Evolutionary conservation across 2,797 vertebrate species (phyloP).

Genomic region (Paratrypauchen microcephalus): DNA sequence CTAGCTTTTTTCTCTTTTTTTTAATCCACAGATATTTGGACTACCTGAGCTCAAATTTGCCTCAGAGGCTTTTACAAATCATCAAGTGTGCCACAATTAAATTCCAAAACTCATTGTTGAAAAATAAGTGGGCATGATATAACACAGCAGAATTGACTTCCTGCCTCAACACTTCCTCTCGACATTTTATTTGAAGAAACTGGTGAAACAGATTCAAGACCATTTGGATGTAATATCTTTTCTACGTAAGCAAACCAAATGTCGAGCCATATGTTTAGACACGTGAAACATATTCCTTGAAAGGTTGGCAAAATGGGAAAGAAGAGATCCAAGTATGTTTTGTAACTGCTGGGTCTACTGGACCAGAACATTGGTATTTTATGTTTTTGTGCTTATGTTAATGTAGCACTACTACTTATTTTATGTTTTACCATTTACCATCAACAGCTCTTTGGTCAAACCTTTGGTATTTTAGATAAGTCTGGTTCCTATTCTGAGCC

Average conservation of each 20-base stretch:
- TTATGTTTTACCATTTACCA: background rate
- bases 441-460: background rate
- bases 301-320: background rate
- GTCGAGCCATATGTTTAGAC: constrained; percentile 1
- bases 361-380: background rate
- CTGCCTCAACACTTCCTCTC: background rate
- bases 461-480: background rate
- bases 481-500: constrained; percentile 20
- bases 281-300: background rate
- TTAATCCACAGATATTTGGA: background rate
- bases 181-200: background rate
- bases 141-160: background rate
- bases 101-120: background rate
- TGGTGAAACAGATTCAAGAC: background rate
- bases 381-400: background rate
- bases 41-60: background rate
- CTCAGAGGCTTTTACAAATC: background rate
- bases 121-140: background rate
- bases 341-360: too few species aligned
- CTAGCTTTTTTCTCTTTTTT: background rate
- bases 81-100: background rate
- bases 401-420: background rate
- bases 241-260: constrained; percentile 4
- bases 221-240: background rate
- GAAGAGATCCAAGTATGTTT: background rate